phyloP scores from a whole-genome alignment of 1,140 invertebrate species.

The Acromyrmex heyeri region DNA sequence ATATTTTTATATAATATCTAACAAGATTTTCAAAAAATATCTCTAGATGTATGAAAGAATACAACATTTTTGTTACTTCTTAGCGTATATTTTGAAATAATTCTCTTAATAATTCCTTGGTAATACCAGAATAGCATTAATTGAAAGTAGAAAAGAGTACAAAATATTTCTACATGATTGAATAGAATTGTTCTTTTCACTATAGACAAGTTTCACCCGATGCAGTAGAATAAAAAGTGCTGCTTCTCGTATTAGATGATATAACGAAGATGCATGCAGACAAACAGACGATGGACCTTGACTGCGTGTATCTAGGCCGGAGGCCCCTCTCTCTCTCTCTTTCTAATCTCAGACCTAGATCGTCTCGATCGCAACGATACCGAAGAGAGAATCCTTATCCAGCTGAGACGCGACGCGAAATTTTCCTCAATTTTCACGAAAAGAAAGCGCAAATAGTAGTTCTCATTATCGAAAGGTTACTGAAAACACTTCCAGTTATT shows the following conservation, averaged over 20 bases:
- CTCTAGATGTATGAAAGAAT: background rate
- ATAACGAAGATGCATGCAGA: constrained; percentile 22
- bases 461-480: background rate
- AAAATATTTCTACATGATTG: background rate
- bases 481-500: background rate
- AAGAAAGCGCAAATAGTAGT: background rate
- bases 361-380: constrained; percentile 4
- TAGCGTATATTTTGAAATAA: background rate
- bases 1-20: background rate
- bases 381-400: background rate
- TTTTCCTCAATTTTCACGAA: background rate
- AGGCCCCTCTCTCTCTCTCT: background rate
- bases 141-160: background rate
- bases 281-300: constrained; percentile 60
- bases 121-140: background rate
- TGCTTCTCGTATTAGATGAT: constrained; percentile 22
- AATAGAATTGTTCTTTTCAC: background rate
- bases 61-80: background rate
- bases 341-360: constrained; percentile 11
- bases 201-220: background rate
- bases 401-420: background rate
- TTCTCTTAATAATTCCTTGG: background rate
- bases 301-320: constrained; percentile 49
- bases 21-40: background rate
- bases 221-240: background rate